phyloP scores from a whole-genome alignment of 1,140 invertebrate genomes.

The Papilio aristodemus region DNA sequence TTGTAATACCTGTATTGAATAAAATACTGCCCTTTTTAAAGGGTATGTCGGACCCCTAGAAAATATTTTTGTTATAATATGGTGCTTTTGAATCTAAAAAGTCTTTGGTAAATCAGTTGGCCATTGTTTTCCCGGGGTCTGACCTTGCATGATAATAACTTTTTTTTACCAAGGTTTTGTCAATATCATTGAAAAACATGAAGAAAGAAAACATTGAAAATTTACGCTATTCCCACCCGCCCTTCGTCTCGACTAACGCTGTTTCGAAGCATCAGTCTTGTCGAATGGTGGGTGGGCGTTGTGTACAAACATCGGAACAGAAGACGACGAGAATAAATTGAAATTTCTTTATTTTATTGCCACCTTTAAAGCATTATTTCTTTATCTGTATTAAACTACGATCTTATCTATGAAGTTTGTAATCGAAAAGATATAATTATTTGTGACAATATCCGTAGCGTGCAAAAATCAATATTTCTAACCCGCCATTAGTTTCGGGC shows the following conservation, averaged over 20 bases:
- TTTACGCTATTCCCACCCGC: constrained; percentile 43
- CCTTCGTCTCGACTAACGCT: constrained; percentile 67
- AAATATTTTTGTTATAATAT: not conserved
- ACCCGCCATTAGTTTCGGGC: constrained; percentile 21
- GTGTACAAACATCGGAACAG: constrained; percentile 40
- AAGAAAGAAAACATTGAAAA: constrained; percentile 38
- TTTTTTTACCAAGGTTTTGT: not conserved
- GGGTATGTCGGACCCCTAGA: not conserved
- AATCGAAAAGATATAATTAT: not conserved
- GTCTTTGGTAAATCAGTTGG: no score
- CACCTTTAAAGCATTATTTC: not conserved
- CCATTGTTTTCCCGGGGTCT: not conserved
- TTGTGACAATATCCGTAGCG: not conserved
- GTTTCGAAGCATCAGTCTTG: constrained; percentile 66
- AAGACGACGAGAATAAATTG: constrained; percentile 30
- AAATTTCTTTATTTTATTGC: constrained; percentile 17
- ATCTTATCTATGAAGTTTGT: not conserved
- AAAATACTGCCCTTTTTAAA: constrained; percentile 4
- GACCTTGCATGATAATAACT: not conserved
- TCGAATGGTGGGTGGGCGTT: constrained; percentile 74
- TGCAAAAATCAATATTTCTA: not conserved
- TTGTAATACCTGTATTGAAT: constrained; percentile 11
- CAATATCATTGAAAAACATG: constrained; percentile 38
- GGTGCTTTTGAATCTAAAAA: no score
- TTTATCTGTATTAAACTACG: not conserved